These are phyloP conservation scores for Burhinus oedicnemus DNA, from an alignment of 2,113 vertebrate species.

Conservation along the genomic window DNA sequence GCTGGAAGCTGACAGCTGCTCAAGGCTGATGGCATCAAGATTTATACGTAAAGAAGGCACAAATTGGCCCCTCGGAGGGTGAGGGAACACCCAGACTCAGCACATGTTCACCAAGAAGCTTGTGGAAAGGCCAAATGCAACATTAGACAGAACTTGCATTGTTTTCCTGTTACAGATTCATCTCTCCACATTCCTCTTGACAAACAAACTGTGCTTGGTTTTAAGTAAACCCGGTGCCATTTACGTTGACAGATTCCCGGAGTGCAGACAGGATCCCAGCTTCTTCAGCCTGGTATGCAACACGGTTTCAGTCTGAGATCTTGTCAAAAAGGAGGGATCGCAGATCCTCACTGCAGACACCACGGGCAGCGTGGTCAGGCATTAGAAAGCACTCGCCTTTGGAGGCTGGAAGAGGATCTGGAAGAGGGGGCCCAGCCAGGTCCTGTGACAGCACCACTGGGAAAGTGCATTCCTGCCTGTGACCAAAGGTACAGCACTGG, in stretches of 20 bases:
- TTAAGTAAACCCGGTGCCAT: not conserved
- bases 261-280: not conserved
- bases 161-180: not conserved
- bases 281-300: not conserved
- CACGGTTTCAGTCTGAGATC: not conserved
- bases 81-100: not conserved
- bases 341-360: not conserved
- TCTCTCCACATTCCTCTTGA: not conserved
- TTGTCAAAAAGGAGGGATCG: not conserved
- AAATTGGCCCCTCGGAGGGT: not conserved
- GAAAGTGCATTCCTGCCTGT: not conserved
- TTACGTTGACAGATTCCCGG: not conserved
- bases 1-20: not conserved
- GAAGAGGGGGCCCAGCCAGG: not conserved
- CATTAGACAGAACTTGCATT: not conserved
- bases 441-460: not conserved
- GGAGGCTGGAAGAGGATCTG: not conserved
- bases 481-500: not conserved
- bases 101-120: not conserved
- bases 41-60: not conserved
- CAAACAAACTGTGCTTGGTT: not conserved
- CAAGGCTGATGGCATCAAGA: not conserved
- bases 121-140: not conserved
- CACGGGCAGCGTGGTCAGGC: fast-evolving
- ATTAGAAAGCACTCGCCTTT: not conserved